These are phyloP conservation scores for Sipha maydis DNA, from an alignment of 2,888 invertebrate species.

Conservation along the genomic window DNA sequence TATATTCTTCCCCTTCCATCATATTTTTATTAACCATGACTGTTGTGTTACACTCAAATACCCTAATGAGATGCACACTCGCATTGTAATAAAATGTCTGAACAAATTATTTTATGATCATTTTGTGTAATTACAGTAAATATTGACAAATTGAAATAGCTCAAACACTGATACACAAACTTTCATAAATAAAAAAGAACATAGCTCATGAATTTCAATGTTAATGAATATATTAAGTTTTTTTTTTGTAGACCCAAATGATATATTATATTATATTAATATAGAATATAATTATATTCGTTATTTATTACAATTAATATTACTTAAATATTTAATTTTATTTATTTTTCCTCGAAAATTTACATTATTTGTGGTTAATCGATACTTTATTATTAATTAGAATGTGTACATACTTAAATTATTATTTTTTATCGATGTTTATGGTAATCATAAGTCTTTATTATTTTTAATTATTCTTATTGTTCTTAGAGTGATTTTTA, in stretches of 20 bases:
- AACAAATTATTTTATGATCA: constrained; percentile 16
- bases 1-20: not conserved
- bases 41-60: not conserved
- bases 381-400: not conserved
- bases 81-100: constrained; percentile 8
- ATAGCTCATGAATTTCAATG: not conserved
- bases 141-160: constrained; percentile 1
- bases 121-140: constrained; percentile 5
- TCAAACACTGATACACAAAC: not conserved
- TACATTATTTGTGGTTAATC: too few relatives aligned
- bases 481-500: not conserved
- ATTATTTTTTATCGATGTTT: not conserved
- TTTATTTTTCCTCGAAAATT: too few relatives aligned
- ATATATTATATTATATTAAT: not conserved
- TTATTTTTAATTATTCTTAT: not conserved
- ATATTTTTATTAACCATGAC: constrained; percentile 8
- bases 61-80: constrained; percentile 15
- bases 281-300: not conserved
- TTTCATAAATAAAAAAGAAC: not conserved
- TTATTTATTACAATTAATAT: too few relatives aligned
- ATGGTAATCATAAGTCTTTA: not conserved
- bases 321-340: too few relatives aligned
- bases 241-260: not conserved
- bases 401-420: not conserved
- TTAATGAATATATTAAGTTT: not conserved